Percentiles rank a stretch among this genome's conserved stretches.
phyloP scores from a whole-genome alignment of 2,888 invertebrate species.

The Andricus curvator region DNA sequence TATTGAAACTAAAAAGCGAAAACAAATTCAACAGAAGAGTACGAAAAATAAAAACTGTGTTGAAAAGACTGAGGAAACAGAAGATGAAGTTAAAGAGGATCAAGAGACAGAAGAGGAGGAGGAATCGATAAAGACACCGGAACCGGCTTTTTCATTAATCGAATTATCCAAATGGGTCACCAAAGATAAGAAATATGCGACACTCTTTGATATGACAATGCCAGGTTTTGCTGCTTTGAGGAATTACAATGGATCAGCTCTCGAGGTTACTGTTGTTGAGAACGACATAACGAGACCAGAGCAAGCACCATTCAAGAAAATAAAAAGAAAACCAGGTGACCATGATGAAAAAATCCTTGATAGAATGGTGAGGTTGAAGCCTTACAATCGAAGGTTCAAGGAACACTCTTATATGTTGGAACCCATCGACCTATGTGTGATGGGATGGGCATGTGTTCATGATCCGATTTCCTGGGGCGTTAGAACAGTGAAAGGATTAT shows the following conservation, averaged over 20 bases:
- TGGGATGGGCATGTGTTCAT: slow-evolving; percentile 74
- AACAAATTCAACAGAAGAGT: slow-evolving; percentile 43
- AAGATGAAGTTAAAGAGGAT: slow-evolving; percentile 32
- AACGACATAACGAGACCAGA: slow-evolving; percentile 67
- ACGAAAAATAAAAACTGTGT: slow-evolving; percentile 43
- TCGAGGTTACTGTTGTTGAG: slow-evolving; percentile 69
- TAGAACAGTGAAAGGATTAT: slow-evolving; percentile 66
- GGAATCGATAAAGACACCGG: neutral
- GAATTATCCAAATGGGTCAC: slow-evolving; percentile 67
- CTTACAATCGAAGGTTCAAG: slow-evolving; percentile 65
- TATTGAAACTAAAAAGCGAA: slow-evolving; percentile 59
- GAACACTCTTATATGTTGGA: slow-evolving; percentile 58
- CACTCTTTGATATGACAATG: slow-evolving; percentile 53
- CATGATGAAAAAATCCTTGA: neutral
- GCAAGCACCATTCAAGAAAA: slow-evolving; percentile 63
- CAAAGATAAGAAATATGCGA: slow-evolving; percentile 46
- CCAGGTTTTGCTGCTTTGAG: slow-evolving; percentile 64
- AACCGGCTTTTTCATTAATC: slow-evolving; percentile 60
- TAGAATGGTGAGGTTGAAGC: slow-evolving; percentile 44
- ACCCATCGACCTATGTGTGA: slow-evolving; percentile 72
- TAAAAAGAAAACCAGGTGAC: slow-evolving; percentile 37
- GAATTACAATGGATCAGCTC: slow-evolving; percentile 65
- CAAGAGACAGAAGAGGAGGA: slow-evolving; percentile 19
- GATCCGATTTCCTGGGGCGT: slow-evolving; percentile 71
- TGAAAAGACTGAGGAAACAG: slow-evolving; percentile 35